Base-by-base conservation (phyloP, 2,113 vertebrate species). In the Nestor notabilis region DNA sequence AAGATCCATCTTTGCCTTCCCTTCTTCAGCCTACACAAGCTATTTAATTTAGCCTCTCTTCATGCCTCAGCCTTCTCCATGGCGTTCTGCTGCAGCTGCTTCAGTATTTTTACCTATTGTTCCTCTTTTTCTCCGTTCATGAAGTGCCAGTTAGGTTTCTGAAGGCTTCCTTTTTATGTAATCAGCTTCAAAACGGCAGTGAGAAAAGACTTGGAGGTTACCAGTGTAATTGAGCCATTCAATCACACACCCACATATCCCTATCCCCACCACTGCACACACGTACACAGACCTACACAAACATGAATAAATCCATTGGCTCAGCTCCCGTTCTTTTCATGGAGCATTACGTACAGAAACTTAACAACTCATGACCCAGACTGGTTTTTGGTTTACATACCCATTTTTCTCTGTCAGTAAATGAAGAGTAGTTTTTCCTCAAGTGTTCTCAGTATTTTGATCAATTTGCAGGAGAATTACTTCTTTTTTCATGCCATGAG, bases 401-500 rank as follows among this genome's bases (percentile, higher is more conserved):
- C 49, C 17, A 61, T 83, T 90, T 87, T 77, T 76, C 37, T 66
- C 71, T 83, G 68, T 53, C 50, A 70, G 46, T 78, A 71, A 94
- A 92, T 80, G 53, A 91, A 93, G 68, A 81, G 27, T 79, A 94
- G 89, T 91, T 83, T 95, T 24, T 84, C 86, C 82, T 91, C 82
- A 52, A 76, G 63, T 74, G 44, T 90, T 50, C 33, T 83, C 2
- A 0, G 71, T 77, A 75, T 93, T 94, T 86, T 53, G 31, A 83
- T 78, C 55, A 74, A 90, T 90, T 80, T 95, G 23, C 39, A 90
- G 23, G 14, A 70, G 55, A 84, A 23, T 76, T 90, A 55, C 35
- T 94, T 46, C 81, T 17, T 78, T 96, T 84, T 86, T 65, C 86
- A 31, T 90, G 76, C 20, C 64, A 94, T 78, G 52, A 81, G 80